These are phyloP conservation scores for Meriones psammophilus DNA, from an alignment of 2,797 vertebrate species.

Conservation along the genomic window DNA sequence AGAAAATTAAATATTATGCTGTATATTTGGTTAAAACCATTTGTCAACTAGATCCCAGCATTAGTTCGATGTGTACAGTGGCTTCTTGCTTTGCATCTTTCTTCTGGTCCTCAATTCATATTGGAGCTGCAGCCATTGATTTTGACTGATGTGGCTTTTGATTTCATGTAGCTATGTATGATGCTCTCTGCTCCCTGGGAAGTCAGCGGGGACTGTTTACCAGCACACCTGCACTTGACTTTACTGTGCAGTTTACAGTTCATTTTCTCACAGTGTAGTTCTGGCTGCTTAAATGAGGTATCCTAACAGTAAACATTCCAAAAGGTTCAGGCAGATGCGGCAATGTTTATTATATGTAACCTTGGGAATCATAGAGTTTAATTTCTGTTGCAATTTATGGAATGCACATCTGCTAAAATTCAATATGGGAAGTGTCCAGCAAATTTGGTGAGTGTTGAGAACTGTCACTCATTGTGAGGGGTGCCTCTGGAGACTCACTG, in stretches of 20 bases:
- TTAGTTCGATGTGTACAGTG: background rate
- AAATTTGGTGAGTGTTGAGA: background rate
- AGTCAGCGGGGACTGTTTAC: background rate
- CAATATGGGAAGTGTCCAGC: background rate
- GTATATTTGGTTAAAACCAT: background rate
- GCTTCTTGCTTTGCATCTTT: conserved; percentile 4
- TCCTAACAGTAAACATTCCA: background rate
- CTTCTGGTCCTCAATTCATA: background rate
- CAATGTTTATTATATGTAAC: background rate
- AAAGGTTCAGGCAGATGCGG: background rate
- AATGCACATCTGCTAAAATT: background rate
- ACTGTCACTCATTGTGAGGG: background rate
- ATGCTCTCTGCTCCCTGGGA: background rate
- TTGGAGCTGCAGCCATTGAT: background rate
- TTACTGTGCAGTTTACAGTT: background rate
- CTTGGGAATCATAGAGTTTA: background rate
- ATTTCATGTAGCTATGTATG: background rate
- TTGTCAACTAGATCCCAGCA: background rate
- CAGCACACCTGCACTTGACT: conserved; percentile 13
- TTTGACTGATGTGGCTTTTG: background rate
- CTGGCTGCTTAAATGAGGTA: conserved; percentile 5
- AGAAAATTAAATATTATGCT: background rate
- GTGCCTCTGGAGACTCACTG: background rate
- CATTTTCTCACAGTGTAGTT: background rate
- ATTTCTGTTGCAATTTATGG: conserved; percentile 1